Conservation (phyloP, 2,113 vertebrate species). For the Hemiprocne comata region DNA sequence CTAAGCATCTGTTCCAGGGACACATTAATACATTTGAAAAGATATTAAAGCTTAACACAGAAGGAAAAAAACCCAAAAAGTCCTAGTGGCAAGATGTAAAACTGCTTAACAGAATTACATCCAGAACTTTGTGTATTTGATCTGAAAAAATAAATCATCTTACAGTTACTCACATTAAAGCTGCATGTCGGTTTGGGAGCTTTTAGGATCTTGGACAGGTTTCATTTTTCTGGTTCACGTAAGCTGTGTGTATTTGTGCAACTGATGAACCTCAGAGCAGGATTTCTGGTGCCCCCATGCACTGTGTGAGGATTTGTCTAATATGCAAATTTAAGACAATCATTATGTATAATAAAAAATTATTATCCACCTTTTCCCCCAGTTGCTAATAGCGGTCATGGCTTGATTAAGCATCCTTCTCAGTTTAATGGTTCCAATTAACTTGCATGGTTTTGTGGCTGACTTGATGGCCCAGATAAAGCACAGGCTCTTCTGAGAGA, state of each 20-base stretch:
- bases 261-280: conserved; percentile 24
- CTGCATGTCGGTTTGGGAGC: conserved; percentile 56
- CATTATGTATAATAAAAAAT: conserved; percentile 40
- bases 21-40: conserved; percentile 80
- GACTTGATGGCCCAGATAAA: conserved; percentile 33
- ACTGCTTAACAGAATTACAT: conserved; percentile 80
- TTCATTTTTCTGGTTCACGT: conserved; percentile 45
- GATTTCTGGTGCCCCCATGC: conserved; percentile 49
- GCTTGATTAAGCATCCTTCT: conserved; percentile 48
- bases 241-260: conserved; percentile 31
- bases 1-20: conserved; percentile 75
- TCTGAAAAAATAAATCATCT: conserved; percentile 71
- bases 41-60: conserved; percentile 80
- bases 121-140: conserved; percentile 74
- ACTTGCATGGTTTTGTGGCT: conserved; percentile 22
- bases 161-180: conserved; percentile 69
- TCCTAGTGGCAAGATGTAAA: conserved; percentile 78
- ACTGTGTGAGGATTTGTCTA: conserved; percentile 32
- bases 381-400: conserved; percentile 20
- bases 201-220: conserved; percentile 61
- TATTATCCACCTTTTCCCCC: conserved; percentile 21
- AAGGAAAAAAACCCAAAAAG: conserved; percentile 26
- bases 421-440: conserved; percentile 56
- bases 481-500: neutral
- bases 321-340: conserved; percentile 52